Evolutionary conservation across 2,888 invertebrate genomes (phyloP).

Genomic region (Melanotus villosus): DNA sequence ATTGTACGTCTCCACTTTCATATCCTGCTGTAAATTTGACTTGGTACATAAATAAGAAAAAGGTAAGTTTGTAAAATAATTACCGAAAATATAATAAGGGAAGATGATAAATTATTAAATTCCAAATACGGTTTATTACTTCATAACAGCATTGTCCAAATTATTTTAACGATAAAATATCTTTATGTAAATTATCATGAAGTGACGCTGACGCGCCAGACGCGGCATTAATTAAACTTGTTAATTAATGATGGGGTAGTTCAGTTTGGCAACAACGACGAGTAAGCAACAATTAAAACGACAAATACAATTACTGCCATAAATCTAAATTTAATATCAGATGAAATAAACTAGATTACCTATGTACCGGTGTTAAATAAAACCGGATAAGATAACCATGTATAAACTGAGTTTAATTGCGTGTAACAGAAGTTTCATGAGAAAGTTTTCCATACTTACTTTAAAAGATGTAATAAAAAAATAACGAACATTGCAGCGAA

Average conservation of each 20-base stretch:
- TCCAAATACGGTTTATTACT: no score
- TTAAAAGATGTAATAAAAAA: no score
- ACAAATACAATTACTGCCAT: conserved; percentile 64
- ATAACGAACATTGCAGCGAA: no score
- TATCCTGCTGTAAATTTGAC: conserved; percentile 81
- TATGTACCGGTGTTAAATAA: background rate
- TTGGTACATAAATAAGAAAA: conserved; percentile 78
- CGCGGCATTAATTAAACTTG: conserved; percentile 61
- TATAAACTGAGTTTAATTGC: no score
- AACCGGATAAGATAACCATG: no score
- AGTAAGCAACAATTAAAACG: conserved; percentile 65
- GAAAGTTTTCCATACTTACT: no score
- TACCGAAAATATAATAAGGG: no score
- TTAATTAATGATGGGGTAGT: conserved; percentile 63
- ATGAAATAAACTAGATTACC: conserved; percentile 31
- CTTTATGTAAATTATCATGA: conserved; percentile 19
- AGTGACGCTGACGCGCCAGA: conserved; percentile 22
- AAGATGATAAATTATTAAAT: no score
- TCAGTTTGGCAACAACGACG: conserved; percentile 61
- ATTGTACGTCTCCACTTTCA: conserved; percentile 78
- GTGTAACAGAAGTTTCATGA: no score
- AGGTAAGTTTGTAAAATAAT: conserved; percentile 65
- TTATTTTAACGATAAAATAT: background rate
- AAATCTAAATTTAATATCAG: conserved; percentile 64
- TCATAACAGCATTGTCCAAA: background rate